Evolutionary conservation across 2,888 invertebrate species (phyloP), one percentile per base, ranked within the genome.

Genomic region (Scaptomyza caliginosa): DNA sequence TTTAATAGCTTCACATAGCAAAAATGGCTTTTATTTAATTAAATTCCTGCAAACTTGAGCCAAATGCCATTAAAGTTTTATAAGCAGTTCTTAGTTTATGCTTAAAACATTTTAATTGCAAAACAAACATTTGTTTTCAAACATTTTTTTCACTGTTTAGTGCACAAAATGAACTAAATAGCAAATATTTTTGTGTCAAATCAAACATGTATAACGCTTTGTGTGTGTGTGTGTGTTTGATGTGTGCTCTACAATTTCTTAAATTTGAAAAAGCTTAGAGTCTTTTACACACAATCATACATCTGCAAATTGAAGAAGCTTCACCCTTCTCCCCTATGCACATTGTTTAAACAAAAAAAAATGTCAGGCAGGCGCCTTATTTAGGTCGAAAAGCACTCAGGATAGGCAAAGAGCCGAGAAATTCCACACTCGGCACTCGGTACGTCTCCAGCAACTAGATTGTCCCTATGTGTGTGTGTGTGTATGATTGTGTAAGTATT

Each of bases 371-470:
- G 60, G 46, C 57, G 67, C 54, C 64, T 50, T 68, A 81, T 81
- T 79, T 79, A 65, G 81, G 86, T 82, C 86, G 71, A 80, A 74
- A 74, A 83, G 84, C 80, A 86, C 81, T 81, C 80, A 81, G 72
- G 19, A 58, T 63, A 70, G 80, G 64, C 77, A 60, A 34, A 68
- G 64, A 65, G 51, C 55, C 48, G 55, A 66, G 56, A 60, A 55
- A 62, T 66, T 69, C 50, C 45, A 45, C 51, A 58, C 46, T 59
- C 39, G 40, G 26, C 39, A 51, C 49, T 42, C 45, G 23, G 45
- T 46, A 26, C 30, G 16, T 45, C 17, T 43, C 13, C 36, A 16
- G 21, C 21, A 16, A 19, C 21, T 21, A 49, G 32, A 32, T 32
- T 32, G 32, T 32, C 32, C n/a, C n/a, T n/a, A n/a, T n/a, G n/a